Evolutionary conservation across 2,888 invertebrate genomes (phyloP).

Genomic region (Platycheirus albimanus): DNA sequence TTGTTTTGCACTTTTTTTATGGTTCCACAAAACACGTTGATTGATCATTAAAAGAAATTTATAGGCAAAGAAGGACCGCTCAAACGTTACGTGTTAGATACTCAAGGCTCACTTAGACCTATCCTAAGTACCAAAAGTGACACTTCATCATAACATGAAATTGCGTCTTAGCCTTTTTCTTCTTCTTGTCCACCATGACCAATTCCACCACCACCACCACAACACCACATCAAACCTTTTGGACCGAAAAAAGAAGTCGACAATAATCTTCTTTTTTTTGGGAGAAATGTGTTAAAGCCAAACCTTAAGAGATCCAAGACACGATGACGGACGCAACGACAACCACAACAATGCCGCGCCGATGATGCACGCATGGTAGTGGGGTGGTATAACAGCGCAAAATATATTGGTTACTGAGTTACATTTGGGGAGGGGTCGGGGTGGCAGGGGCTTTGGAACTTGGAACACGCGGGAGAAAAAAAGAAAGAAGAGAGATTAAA

Average conservation of each 20-base stretch:
- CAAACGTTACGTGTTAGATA: conserved; percentile 43
- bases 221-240: conserved; percentile 16
- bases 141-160: conserved; percentile 35
- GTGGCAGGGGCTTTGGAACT: conserved; percentile 3
- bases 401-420: conserved; percentile 52
- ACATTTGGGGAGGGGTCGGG: conserved; percentile 9
- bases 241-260: conserved; percentile 19
- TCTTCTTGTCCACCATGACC: conserved; percentile 19
- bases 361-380: conserved; percentile 44
- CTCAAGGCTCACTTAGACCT: no score
- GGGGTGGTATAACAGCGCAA: conserved; percentile 65
- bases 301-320: conserved; percentile 51
- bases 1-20: conserved; percentile 24
- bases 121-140: conserved; percentile 39
- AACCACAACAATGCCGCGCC: no score
- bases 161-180: background rate
- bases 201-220: conserved; percentile 11
- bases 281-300: conserved; percentile 55
- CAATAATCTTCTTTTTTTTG: conserved; percentile 11
- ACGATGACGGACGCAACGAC: conserved; percentile 25
- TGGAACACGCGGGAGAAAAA: conserved; percentile 48
- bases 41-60: conserved; percentile 62
- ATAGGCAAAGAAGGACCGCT: conserved; percentile 39
- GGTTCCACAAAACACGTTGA: conserved; percentile 69
- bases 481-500: conserved; percentile 71